Evolutionary conservation across 37 sponge, comb jelly and placozoan genomes (phyloP), one percentile per base, ranked within the genome.

Genomic region (Amphimedon queenslandica): DNA sequence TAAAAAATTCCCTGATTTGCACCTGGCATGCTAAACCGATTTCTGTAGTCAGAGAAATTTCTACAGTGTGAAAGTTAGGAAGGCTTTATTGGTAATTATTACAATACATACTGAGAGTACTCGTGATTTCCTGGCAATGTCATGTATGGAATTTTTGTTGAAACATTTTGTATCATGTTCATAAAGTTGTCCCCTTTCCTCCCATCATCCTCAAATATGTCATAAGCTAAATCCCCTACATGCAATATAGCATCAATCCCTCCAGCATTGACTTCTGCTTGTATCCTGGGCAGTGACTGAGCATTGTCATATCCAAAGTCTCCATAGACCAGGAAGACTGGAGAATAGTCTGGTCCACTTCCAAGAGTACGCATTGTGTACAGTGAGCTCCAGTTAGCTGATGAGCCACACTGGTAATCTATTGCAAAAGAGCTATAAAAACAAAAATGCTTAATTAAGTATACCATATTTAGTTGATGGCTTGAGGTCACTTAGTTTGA

Each of bases 81-180:
- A 3, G 37, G 32, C 3, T 66, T 28, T 31, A 36, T 23, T 2
- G 37, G 67, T 33, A 2, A 31, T 36, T 66, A 66, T 3, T 3
- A 27, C 47, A 41, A 55, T 2, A 66, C 74, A 71, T 42, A 77
- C 79, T 71, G 58, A 25, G 23, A 55, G 28, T 33, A 42, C 31
- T 77, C 85, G 33, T 78, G 85, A 37, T 84, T 84, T 5, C 85
- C 85, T 42, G 79, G 79, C 21, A 39, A 29, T 0, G 69, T 61
- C 85, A 84, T 84, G 60, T 84, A 84, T n/a, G 85, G 85, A 1
- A 84, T 25, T 27, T 57, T 34, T 23, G 79, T 42, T 31, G 79
- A 40, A 40, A 84, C 37, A 3, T 24, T 37, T 42, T 84, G 57
- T 30, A 84, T 33, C 58, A 34, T 18, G 36, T 73, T 78, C 79